Conservation (phyloP, 2,113 vertebrate species). For the Apaloderma vittatum region DNA sequence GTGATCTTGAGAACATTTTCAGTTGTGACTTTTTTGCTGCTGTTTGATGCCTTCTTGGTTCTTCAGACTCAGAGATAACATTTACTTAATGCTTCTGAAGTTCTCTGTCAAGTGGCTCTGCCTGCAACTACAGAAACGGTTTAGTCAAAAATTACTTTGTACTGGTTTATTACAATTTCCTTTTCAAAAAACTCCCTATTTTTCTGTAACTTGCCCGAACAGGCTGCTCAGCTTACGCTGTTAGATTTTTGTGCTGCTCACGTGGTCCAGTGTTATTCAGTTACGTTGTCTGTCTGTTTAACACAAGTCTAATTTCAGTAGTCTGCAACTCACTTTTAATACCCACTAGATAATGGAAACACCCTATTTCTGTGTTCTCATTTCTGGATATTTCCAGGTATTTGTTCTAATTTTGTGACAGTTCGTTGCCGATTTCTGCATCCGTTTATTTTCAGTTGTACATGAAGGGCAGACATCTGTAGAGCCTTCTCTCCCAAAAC, state of each 20-base stretch:
- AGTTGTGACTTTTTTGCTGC: not conserved
- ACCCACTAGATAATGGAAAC: not conserved
- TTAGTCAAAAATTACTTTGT: not conserved
- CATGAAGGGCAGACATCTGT: not conserved
- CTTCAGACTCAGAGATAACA: not conserved
- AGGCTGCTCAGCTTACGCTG: not conserved
- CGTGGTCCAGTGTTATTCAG: not conserved
- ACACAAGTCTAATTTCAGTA: not conserved
- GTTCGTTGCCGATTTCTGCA: not conserved
- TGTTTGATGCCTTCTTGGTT: not conserved
- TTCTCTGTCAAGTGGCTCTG: not conserved
- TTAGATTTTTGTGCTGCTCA: not conserved
- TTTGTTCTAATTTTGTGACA: not conserved
- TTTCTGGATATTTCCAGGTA: not conserved
- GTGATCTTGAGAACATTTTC: not conserved
- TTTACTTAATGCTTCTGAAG: slow-evolving; percentile 21
- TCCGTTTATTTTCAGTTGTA: not conserved
- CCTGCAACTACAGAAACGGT: not conserved
- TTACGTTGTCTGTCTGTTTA: not conserved
- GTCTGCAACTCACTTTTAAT: not conserved
- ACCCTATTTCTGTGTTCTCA: not conserved
- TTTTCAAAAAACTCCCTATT: not conserved
- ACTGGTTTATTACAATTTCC: not conserved
- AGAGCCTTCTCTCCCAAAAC: not conserved
- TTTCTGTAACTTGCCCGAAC: not conserved